Base-by-base conservation (phyloP, 2,888 invertebrate species). In the Cryptocephalus primarius region DNA sequence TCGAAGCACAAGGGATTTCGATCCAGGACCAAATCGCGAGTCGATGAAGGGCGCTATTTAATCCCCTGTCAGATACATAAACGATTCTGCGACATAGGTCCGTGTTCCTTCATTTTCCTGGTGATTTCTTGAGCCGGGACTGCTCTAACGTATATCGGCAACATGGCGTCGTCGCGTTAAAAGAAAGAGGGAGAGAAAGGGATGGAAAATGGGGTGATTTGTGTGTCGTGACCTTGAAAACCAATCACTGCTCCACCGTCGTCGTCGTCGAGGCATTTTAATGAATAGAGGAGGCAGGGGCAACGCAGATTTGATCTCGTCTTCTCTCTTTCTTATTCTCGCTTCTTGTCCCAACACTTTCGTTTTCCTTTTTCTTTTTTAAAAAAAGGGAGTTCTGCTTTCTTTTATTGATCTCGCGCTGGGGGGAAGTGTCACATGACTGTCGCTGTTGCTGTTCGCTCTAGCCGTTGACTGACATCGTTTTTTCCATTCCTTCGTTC, bases 191-290 rank as follows among this genome's bases (percentile, higher is more conserved):
- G 52, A 22, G 45, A 47, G 51, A 52, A 36, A 48, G 45, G 52
- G 57, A 54, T 46, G 53, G 50, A 53, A 56, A 56, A 51, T 57
- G 45, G 53, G 57, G 52, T 52, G 53, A 49, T 50, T 49, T 49
- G 46, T 42, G 33, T 46, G 46, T 40, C 10, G 10, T 42, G 55
- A 51, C 58, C 58, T 58, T 58, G 56, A 51, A 51, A 55, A 49
- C 51, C 54, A 53, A 55, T 55, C 51, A 50, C 46, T 46, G 46
- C 48, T 40, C 12, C 40, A 10, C 12, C 36, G 36, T 36, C 36
- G 36, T 22, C 22, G 22, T 22, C 22, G 22, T 36, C 36, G 49
- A 48, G 53, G 57, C 52, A 52, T 52, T 50, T 53, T 55, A 57
- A 57, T 57, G 57, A 55, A 54, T 55, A 53, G 53, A 36, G 36